phyloP scores from a whole-genome alignment of 2,113 vertebrate species.

The Hucho hucho region DNA sequence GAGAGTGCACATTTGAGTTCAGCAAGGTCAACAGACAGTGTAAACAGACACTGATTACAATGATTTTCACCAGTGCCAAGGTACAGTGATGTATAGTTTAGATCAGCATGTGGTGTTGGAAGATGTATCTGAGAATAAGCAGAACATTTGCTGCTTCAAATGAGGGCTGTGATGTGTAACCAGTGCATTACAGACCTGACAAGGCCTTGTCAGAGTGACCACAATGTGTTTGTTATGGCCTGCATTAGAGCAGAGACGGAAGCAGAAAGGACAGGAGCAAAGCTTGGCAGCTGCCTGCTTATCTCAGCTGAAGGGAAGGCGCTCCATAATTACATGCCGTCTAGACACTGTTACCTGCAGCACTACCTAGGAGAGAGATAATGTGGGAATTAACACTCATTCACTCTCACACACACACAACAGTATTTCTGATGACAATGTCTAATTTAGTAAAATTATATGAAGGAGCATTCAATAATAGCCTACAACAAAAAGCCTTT shows the following conservation, averaged over 20 bases:
- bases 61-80: background rate
- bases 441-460: no score
- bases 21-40: constrained; percentile 9
- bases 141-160: constrained; percentile 13
- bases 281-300: constrained; percentile 45
- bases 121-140: constrained; percentile 48
- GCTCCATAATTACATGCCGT: constrained; percentile 58
- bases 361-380: constrained; percentile 10
- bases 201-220: constrained; percentile 53
- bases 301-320: constrained; percentile 53
- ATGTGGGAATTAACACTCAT: background rate
- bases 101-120: constrained; percentile 19
- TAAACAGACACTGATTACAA: background rate
- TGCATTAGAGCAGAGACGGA: constrained; percentile 28
- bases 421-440: no score
- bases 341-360: constrained; percentile 39
- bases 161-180: constrained; percentile 20
- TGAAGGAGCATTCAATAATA: no score
- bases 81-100: no score
- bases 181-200: constrained; percentile 45
- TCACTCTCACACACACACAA: background rate
- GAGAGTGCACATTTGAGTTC: constrained; percentile 1
- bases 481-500: no score
- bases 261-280: constrained; percentile 21
- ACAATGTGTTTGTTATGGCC: constrained; percentile 59